Percentiles rank a stretch among this genome's conserved stretches.
Conservation (phyloP, 2,888 invertebrate species). For the Epistrophe grossulariae region DNA sequence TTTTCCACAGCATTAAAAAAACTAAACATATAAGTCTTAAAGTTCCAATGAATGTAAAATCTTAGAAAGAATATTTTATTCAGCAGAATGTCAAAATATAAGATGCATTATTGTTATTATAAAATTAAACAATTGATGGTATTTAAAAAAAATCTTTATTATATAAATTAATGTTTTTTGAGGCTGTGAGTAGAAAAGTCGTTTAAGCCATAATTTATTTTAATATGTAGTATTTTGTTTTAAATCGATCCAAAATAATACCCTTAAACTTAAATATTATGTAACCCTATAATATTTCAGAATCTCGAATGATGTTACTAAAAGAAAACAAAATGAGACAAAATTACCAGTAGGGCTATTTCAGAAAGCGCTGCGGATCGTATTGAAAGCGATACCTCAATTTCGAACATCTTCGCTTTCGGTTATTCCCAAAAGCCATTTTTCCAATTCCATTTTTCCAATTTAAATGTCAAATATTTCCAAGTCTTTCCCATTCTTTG, state of each 20-base stretch:
- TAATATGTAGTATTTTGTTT: too few relatives aligned
- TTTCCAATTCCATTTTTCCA: too few relatives aligned
- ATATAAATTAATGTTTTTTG: slow-evolving; percentile 15
- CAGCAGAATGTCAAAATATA: slow-evolving; percentile 56
- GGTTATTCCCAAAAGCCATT: too few relatives aligned
- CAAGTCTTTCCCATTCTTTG: too few relatives aligned
- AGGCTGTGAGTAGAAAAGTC: not conserved
- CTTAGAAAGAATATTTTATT: slow-evolving; percentile 34
- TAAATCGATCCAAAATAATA: not conserved
- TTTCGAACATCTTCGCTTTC: too few relatives aligned
- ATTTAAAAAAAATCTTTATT: slow-evolving; percentile 58
- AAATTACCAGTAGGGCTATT: too few relatives aligned
- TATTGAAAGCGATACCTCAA: too few relatives aligned
- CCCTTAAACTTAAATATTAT: not conserved
- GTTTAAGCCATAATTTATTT: not conserved
- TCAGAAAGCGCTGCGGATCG: too few relatives aligned
- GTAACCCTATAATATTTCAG: not conserved
- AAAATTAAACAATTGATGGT: slow-evolving; percentile 52
- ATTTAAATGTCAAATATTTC: too few relatives aligned
- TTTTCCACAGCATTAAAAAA: slow-evolving; percentile 60
- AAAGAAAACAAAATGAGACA: not conserved
- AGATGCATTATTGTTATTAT: slow-evolving; percentile 19
- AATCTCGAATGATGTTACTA: not conserved
- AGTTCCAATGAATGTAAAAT: slow-evolving; percentile 49
- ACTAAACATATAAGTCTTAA: slow-evolving; percentile 10